A percentile compares a stretch with the other conserved stretches of the same genome.
phyloP scores from a whole-genome alignment of 2,888 invertebrate genomes.

The Aradus depressus region DNA sequence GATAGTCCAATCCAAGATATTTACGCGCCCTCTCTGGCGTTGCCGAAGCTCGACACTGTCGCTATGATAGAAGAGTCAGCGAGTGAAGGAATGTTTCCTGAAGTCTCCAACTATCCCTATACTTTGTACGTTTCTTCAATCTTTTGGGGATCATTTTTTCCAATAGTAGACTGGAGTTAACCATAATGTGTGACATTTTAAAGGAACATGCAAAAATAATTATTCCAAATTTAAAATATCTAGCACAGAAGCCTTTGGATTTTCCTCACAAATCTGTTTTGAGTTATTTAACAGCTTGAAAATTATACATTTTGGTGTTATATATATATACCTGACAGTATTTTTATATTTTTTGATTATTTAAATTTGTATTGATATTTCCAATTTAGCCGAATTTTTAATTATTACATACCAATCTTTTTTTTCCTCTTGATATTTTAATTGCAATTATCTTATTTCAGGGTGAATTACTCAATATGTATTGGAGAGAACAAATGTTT shows the following conservation, averaged over 20 bases:
- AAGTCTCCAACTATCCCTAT: slow-evolving; percentile 5
- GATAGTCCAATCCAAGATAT: slow-evolving; percentile 71
- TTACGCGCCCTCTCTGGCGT: slow-evolving; percentile 46
- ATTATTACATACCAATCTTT: too few species aligned
- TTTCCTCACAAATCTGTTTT: slow-evolving; percentile 4
- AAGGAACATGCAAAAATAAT: slow-evolving; percentile 3
- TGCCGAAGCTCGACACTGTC: slow-evolving; percentile 51
- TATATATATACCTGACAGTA: too few species aligned
- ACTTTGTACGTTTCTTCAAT: slow-evolving; percentile 11
- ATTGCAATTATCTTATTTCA: too few species aligned
- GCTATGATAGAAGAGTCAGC: slow-evolving; percentile 58
- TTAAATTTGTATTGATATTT: too few species aligned
- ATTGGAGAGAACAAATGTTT: too few species aligned
- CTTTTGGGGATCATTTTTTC: slow-evolving; percentile 22
- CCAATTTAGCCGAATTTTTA: too few species aligned
- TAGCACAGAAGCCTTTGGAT: slow-evolving; percentile 9
- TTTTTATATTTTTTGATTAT: too few species aligned
- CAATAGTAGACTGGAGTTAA: slow-evolving; percentile 3
- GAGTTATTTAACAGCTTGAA: too few species aligned
- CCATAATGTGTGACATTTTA: slow-evolving; percentile 15
- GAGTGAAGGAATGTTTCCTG: slow-evolving; percentile 42
- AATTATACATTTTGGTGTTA: too few species aligned
- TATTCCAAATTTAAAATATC: slow-evolving; percentile 6
- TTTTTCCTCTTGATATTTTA: too few species aligned
- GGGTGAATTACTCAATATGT: too few species aligned